These are phyloP conservation scores for Patella pellucida DNA, from an alignment of 2,888 invertebrate species.

Conservation along the genomic window DNA sequence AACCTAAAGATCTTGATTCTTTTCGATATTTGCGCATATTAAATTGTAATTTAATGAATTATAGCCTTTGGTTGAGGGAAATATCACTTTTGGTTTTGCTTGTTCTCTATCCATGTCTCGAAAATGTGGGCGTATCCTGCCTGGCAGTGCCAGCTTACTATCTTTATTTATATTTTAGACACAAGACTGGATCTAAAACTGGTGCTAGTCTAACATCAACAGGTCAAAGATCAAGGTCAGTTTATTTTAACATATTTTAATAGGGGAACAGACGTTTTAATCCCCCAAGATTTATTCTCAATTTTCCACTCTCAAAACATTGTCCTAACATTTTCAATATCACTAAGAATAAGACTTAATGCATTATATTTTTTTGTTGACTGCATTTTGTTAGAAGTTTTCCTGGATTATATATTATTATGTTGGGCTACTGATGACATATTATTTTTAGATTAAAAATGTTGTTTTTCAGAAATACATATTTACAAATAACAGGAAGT, in stretches of 20 bases:
- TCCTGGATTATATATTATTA: not conserved
- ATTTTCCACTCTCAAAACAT: not conserved
- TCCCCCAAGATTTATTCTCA: not conserved
- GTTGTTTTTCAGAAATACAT: slow-evolving; percentile 45
- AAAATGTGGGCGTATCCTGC: too few species aligned
- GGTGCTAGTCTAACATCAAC: slow-evolving; percentile 44
- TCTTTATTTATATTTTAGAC: too few species aligned
- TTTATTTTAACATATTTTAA: too few species aligned
- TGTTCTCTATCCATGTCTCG: too few species aligned
- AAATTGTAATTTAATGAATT: too few species aligned
- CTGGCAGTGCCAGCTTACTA: too few species aligned
- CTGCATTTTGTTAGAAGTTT: not conserved
- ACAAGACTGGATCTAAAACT: not conserved
- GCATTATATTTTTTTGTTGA: not conserved
- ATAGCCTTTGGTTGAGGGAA: too few species aligned
- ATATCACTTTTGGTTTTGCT: too few species aligned
- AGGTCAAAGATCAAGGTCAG: slow-evolving; percentile 53
- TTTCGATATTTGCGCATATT: too few species aligned
- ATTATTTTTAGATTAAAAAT: too few species aligned
- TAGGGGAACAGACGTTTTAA: not conserved
- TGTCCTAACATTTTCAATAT: not conserved
- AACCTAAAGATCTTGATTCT: too few species aligned
- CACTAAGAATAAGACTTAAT: not conserved
- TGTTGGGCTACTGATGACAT: not conserved
- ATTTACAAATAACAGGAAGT: slow-evolving; percentile 40